A percentile compares a stretch with the other conserved stretches of the same genome.
Evolutionary conservation across 2,113 vertebrate species (phyloP).

Genomic region (Phyllostomus hastatus): DNA sequence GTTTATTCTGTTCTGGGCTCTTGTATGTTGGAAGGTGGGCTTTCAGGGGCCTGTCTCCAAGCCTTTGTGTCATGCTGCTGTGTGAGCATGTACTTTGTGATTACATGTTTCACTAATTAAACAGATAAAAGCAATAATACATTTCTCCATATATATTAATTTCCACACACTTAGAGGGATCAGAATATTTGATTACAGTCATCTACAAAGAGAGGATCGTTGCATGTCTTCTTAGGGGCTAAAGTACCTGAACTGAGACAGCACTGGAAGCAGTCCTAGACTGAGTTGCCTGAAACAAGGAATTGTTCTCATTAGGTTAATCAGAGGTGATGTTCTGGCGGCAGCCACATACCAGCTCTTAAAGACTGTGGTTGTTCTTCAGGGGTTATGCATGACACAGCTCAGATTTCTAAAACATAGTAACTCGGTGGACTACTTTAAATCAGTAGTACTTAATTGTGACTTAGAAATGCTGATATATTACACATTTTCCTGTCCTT

Average conservation of each 20-base stretch:
- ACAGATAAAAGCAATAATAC: neutral
- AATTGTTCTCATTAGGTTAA: conserved; percentile 2
- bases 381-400: neutral
- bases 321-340: neutral
- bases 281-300: conserved; percentile 26
- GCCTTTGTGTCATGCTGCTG: neutral
- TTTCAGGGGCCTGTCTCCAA: neutral
- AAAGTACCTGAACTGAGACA: neutral
- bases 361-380: neutral
- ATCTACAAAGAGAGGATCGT: neutral
- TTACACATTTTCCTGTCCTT: neutral
- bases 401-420: neutral
- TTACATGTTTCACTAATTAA: neutral
- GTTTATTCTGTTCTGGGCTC: neutral
- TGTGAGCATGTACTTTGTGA: neutral
- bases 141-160: neutral
- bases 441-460: neutral
- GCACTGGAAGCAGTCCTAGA: neutral
- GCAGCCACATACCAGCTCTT: neutral
- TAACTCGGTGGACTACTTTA: neutral
- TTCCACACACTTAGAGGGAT: neutral
- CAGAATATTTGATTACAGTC: neutral
- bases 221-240: neutral
- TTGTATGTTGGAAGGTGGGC: neutral
- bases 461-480: neutral